These are phyloP conservation scores for Drosophila azteca DNA, from an alignment of 1,140 invertebrate species.

Conservation along the genomic window DNA sequence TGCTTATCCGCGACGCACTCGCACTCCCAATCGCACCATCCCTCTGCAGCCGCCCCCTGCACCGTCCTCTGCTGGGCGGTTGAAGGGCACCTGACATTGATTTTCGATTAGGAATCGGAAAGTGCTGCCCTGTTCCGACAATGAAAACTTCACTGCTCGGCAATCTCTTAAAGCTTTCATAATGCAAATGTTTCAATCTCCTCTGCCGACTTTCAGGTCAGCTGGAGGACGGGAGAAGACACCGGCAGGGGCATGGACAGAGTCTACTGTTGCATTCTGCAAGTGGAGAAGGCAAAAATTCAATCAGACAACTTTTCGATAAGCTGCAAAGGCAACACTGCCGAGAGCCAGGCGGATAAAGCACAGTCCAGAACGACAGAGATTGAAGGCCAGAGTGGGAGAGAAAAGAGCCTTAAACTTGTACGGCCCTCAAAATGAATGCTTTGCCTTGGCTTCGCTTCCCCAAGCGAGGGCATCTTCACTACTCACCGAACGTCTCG, in stretches of 20 bases:
- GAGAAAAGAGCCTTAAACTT: conserved; percentile 73
- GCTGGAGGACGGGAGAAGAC: neutral
- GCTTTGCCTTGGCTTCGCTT: conserved; percentile 47
- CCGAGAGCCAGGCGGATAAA: conserved; percentile 13
- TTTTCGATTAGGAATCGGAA: conserved; percentile 74
- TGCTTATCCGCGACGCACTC: conserved; percentile 68
- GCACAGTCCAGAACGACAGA: neutral
- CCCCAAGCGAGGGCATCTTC: neutral
- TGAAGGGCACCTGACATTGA: conserved; percentile 64
- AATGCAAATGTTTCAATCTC: conserved; percentile 50
- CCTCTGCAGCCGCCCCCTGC: neutral
- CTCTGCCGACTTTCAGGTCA: conserved; percentile 21
- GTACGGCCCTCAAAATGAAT: conserved; percentile 61
- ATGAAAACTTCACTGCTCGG: conserved; percentile 58
- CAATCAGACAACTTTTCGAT: conserved; percentile 80
- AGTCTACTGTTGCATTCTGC: conserved; percentile 42
- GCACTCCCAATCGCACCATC: conserved; percentile 1
- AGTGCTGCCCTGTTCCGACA: conserved; percentile 17
- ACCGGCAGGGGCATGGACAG: no score
- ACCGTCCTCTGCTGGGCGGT: neutral
- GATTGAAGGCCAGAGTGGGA: conserved; percentile 10
- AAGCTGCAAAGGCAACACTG: conserved; percentile 70
- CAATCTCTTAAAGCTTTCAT: conserved; percentile 52
- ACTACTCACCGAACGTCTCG: conserved; percentile 37
- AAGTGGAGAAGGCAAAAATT: conserved; percentile 60